Evolutionary conservation across 2,888 invertebrate species (phyloP), one percentile per base, ranked within the genome.

Genomic region (Carabus problematicus): DNA sequence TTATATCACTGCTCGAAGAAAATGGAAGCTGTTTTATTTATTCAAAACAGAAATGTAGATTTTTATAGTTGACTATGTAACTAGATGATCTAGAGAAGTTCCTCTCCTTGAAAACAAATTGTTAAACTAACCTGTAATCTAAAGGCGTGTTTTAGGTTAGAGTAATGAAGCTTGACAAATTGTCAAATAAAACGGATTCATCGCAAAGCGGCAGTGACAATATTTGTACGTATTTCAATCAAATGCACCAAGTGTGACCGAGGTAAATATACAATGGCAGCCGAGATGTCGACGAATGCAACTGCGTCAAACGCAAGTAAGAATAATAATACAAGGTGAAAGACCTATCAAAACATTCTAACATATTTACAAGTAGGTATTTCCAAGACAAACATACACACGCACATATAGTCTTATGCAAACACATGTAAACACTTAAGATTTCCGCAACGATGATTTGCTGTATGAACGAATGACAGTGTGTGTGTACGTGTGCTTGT

Each of bases 281-380:
- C 29, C 47, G 41, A 62, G 62, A 60, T 19, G 14, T 58, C 39
- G 58, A 12, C 47, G 60, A 61, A 61, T 61, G 61, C 47, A 61
- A 61, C 61, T 61, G 61, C 61, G 49, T 47, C 43, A 42, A 41
- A 12, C 52, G 52, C 62, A 54, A 64, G 56, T 41, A 56, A 64
- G 64, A 64, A 64, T 64, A 64, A 64, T 64, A 64, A 56, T 64
- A 64, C 56, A 64, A 64, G 64, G 64, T 64, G 64, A 64, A 64
- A 64, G 64, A 64, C 64, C 64, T 64, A 64, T 64, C 64, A 64
- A 64, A 64, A 64, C 64, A 64, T 55, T 64, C 64, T 56, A 56
- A 64, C 64, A 64, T 56, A 64, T 64, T 64, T 64, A 56, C 64
- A 64, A 54, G 42, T 55, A 19, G 41, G 54, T 64, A 54, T 64